These are phyloP conservation scores for Axinella damicornis DNA, from an alignment of 37 sponge, comb jelly and placozoan genomes.

Conservation along the genomic window DNA sequence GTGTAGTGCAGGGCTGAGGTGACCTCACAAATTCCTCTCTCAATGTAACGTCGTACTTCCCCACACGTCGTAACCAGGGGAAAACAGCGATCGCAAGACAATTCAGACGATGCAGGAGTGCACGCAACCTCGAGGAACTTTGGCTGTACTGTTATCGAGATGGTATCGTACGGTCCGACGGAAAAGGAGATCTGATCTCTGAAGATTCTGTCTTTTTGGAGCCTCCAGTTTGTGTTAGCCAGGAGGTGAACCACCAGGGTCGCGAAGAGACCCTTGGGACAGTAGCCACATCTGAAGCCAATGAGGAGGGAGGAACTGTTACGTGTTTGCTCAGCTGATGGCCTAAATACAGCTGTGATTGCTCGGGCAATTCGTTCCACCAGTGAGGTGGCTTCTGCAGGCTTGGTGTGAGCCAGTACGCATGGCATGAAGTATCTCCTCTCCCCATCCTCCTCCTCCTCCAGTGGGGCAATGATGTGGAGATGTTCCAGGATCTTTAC, in stretches of 20 bases:
- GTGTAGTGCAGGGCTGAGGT: background rate
- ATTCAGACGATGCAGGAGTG: background rate
- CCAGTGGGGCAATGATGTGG: conserved; percentile 2
- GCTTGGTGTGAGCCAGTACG: background rate
- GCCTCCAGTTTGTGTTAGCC: background rate
- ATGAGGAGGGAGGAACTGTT: background rate
- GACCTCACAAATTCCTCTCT: background rate
- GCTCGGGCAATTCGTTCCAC: background rate
- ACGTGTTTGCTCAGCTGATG: too few relatives aligned
- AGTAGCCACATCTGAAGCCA: background rate
- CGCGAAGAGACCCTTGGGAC: conserved; percentile 7
- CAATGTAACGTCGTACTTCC: conserved; percentile 1
- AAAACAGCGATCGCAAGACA: background rate
- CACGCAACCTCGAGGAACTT: background rate
- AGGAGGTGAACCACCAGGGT: background rate
- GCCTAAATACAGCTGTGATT: background rate
- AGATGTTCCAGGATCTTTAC: background rate
- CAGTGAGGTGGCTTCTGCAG: background rate
- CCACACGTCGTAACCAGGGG: background rate
- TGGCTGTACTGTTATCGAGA: background rate
- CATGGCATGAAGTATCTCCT: conserved; percentile 4
- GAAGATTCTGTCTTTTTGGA: background rate
- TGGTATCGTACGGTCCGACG: background rate
- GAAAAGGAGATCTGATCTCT: background rate
- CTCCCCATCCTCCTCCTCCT: background rate